These are phyloP conservation scores for Genyomyrus donnyi DNA, from an alignment of 2,113 vertebrate genomes.

Conservation along the genomic window DNA sequence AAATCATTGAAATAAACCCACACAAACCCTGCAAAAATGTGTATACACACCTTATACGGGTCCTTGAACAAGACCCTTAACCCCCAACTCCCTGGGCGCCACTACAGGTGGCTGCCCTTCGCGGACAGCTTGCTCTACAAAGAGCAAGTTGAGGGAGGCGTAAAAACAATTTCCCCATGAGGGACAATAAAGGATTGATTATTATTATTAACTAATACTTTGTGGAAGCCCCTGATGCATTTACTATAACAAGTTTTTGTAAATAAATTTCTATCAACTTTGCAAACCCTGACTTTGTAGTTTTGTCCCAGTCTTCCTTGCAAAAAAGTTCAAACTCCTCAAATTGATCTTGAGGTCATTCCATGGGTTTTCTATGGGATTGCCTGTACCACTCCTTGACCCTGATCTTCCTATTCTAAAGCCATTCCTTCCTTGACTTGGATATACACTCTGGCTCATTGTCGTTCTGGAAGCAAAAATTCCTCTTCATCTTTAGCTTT, in stretches of 20 bases:
- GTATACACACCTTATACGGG: too few species aligned
- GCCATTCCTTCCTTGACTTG: not conserved
- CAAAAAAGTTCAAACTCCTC: not conserved
- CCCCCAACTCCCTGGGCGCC: too few species aligned
- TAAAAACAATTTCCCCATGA: too few species aligned
- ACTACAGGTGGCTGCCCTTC: too few species aligned
- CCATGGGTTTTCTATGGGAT: not conserved
- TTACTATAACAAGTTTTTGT: not conserved
- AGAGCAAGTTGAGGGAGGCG: too few species aligned
- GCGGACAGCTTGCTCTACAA: too few species aligned
- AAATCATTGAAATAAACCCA: too few species aligned
- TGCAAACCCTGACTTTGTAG: not conserved
- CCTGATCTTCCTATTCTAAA: not conserved
- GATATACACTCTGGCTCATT: not conserved
- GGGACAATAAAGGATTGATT: too few species aligned
- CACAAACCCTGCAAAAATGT: too few species aligned
- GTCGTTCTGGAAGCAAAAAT: not conserved
- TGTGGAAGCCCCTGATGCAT: not conserved
- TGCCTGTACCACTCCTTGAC: not conserved
- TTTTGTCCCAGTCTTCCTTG: not conserved
- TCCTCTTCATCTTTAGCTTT: not conserved
- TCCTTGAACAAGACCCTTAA: too few species aligned
- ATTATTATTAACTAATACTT: not conserved
- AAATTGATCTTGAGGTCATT: not conserved
- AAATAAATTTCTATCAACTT: not conserved